These are phyloP conservation scores for Polypedilum vanderplanki DNA, from an alignment of 1,140 invertebrate genomes.

Conservation along the genomic window DNA sequence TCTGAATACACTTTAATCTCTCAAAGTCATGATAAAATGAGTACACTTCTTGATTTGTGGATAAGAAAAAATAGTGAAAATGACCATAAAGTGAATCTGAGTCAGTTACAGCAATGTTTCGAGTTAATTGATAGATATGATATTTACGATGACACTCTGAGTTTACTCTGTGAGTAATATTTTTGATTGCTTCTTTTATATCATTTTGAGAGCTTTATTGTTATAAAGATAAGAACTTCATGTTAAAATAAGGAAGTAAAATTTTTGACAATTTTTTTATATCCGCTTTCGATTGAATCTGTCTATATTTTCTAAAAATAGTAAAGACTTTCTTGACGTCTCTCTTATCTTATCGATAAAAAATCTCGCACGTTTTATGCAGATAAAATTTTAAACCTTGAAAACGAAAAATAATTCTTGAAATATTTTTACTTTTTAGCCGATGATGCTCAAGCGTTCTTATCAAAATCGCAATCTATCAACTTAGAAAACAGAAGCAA, in stretches of 20 bases:
- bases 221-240: too few relatives aligned
- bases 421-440: slow-evolving; percentile 36
- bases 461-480: neutral
- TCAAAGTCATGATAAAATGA: slow-evolving; percentile 48
- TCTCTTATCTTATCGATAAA: too few relatives aligned
- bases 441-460: slow-evolving; percentile 42
- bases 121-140: slow-evolving; percentile 59
- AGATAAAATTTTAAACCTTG: too few relatives aligned
- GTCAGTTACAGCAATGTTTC: slow-evolving; percentile 48
- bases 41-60: slow-evolving; percentile 48
- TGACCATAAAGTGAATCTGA: slow-evolving; percentile 44
- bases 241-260: too few relatives aligned
- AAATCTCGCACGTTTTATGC: too few relatives aligned
- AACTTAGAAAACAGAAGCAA: slow-evolving; percentile 30
- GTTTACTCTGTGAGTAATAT: slow-evolving; percentile 49
- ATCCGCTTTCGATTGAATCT: too few relatives aligned
- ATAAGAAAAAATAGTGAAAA: slow-evolving; percentile 38
- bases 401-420: neutral
- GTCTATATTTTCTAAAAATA: too few relatives aligned
- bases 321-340: too few relatives aligned
- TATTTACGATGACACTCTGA: slow-evolving; percentile 52
- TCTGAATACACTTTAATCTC: slow-evolving; percentile 43
- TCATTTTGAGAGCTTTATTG: too few relatives aligned
- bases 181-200: too few relatives aligned
- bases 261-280: too few relatives aligned